Base-by-base conservation (phyloP, 2,888 invertebrate genomes). In the Pseudococcus viburni region DNA sequence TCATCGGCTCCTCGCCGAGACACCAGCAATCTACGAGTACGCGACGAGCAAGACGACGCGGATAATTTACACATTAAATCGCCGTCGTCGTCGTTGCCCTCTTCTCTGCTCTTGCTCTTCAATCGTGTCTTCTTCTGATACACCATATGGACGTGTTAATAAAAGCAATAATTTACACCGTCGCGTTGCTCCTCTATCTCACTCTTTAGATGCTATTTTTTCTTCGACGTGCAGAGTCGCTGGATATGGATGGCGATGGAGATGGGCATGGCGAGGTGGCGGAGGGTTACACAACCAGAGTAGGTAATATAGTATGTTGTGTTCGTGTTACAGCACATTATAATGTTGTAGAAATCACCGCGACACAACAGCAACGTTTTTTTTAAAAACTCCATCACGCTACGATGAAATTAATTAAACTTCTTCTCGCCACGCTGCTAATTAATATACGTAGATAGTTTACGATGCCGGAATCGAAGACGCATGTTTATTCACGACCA, bases 131-230 rank as follows among this genome's bases (percentile, higher is more conserved):
- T 64, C 64, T 64, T 64, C 33, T 73, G 15, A 17, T 73, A 73
- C 73, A 73, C 73, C 73, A 73, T 33, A 73, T 33, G 73, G 33
- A 73, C 73, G 73, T 33, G 73, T 73, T 73, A 73, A 73, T 73
- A 73, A 73, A 73, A 73, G 73, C 33, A 73, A 73, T 73, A 73
- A 73, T 73, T 73, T 73, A 73, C 73, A 73, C 73, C 73, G 26
- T 33, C 17, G 8, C 33, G 33, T 33, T 5, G 39, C 42, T 33
- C 26, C 26, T 42, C 9, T 15, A 0, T 22, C 7, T 9, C 22
- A 8, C 11, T 64, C 64, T 64, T 1, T 0, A 64, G 9, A 64
- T 22, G 64, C 64, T 64, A 64, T 64, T 64, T 64, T 64, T 64
- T n/a, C 15, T 64, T 15, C 55, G n/a, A 17, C 55, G n/a, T 22